A percentile compares a stretch with the other conserved stretches of the same genome.
These are phyloP conservation scores for Crocidura indochinensis DNA, from an alignment of 2,797 vertebrate species.

Conservation along the genomic window DNA sequence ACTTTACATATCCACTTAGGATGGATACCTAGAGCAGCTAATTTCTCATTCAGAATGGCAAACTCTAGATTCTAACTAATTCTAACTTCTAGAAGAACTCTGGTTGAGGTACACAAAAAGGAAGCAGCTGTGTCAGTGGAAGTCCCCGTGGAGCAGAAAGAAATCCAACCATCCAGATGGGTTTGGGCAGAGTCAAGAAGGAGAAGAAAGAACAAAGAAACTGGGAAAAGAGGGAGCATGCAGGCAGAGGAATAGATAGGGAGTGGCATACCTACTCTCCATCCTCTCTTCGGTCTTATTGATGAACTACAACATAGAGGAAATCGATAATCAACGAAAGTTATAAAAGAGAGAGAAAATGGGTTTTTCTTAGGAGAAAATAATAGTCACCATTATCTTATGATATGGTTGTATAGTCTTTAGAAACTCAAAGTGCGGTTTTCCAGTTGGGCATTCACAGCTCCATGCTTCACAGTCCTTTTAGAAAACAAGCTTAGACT, in stretches of 20 bases:
- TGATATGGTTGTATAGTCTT: neutral
- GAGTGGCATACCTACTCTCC: neutral
- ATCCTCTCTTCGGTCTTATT: neutral
- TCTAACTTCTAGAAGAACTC: conserved; percentile 71
- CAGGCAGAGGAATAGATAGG: neutral
- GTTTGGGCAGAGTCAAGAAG: conserved; percentile 21
- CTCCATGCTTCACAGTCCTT: neutral
- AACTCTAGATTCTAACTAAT: conserved; percentile 49
- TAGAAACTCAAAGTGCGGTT: neutral
- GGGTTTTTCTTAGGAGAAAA: conserved; percentile 20
- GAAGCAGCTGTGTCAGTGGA: conserved; percentile 77
- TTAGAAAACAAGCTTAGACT: neutral
- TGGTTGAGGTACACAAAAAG: conserved; percentile 61
- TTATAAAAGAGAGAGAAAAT: neutral
- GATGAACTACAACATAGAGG: neutral
- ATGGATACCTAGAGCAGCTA: conserved; percentile 50
- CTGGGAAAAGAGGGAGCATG: neutral
- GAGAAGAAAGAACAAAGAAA: neutral
- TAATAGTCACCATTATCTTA: neutral
- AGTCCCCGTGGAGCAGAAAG: conserved; percentile 76
- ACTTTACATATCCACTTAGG: conserved; percentile 4
- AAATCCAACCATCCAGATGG: conserved; percentile 73
- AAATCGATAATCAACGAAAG: neutral
- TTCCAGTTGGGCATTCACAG: neutral
- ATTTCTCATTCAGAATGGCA: conserved; percentile 64